Evolutionary conservation across 2,797 vertebrate species (phyloP).

Genomic region (Mastacembelus armatus): DNA sequence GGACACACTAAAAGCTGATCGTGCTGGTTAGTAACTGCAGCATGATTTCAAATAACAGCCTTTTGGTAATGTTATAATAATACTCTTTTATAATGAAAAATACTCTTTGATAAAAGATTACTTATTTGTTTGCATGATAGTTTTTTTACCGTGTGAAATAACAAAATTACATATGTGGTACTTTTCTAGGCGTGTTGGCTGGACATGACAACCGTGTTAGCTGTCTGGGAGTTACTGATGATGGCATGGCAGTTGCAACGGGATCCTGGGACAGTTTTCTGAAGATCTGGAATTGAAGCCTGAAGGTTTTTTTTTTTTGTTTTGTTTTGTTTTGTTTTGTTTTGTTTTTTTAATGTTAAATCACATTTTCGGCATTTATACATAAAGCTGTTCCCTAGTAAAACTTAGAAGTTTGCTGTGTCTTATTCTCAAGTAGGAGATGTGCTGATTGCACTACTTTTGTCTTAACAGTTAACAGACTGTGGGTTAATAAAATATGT

Average conservation of each 20-base stretch:
- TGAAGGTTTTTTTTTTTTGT: slow-evolving; percentile 82
- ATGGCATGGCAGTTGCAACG: slow-evolving; percentile 99
- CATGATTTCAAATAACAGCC: neutral
- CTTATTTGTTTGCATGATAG: neutral
- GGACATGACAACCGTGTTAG: slow-evolving; percentile 99
- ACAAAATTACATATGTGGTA: neutral
- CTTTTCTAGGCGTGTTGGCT: slow-evolving; percentile 91
- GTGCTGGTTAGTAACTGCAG: slow-evolving; percentile 86
- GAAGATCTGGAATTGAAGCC: slow-evolving; percentile 99
- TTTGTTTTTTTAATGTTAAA: too few relatives aligned
- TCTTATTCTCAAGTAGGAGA: slow-evolving; percentile 21
- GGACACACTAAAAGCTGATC: slow-evolving; percentile 98
- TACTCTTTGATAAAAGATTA: neutral
- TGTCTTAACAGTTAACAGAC: slow-evolving; percentile 13
- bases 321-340: too few relatives aligned
- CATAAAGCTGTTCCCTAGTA: slow-evolving; percentile 22
- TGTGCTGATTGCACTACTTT: slow-evolving; percentile 8
- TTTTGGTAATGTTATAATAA: neutral
- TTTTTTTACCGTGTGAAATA: neutral
- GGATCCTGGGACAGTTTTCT: slow-evolving; percentile 99
- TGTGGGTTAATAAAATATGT: slow-evolving; percentile 25
- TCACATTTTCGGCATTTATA: slow-evolving; percentile 33
- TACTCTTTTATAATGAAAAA: too few relatives aligned
- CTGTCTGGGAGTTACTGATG: slow-evolving; percentile 99
- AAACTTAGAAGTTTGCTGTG: slow-evolving; percentile 21